Evolutionary conservation across 1,140 invertebrate species (phyloP).

Genomic region (Caenorhabditis inopinata): DNA sequence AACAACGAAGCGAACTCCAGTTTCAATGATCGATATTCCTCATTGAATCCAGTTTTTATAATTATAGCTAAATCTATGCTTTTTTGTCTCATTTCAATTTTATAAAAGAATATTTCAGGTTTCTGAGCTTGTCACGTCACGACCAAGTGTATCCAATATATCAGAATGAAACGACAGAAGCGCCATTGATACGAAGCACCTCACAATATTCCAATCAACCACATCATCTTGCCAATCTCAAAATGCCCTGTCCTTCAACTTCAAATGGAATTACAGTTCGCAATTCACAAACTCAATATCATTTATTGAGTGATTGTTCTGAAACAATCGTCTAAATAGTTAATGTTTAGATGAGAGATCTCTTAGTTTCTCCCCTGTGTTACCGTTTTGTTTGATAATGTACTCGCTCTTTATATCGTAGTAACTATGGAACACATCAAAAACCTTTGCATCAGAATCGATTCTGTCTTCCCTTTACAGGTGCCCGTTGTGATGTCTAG

Average conservation of each 20-base stretch:
- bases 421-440: too few relatives aligned
- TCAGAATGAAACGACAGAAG: background rate
- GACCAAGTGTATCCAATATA: slow-evolving; percentile 6
- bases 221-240: background rate
- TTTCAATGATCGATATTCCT: too few relatives aligned
- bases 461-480: background rate
- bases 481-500: background rate
- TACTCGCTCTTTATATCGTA: too few relatives aligned
- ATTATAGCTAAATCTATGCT: too few relatives aligned
- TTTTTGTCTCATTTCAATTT: too few relatives aligned
- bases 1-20: too few relatives aligned
- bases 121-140: slow-evolving; percentile 11
- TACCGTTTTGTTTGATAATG: too few relatives aligned
- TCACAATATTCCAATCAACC: background rate
- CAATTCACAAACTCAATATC: background rate
- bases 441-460: background rate
- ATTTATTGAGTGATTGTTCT: background rate
- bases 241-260: background rate
- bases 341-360: background rate
- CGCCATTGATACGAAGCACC: background rate
- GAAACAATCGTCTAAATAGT: background rate
- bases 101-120: slow-evolving; percentile 6
- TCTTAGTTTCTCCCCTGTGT: background rate
- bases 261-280: background rate
- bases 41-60: too few relatives aligned